Evolutionary conservation across 2,113 vertebrate genomes (phyloP).

Genomic region (Malurus melanocephalus): DNA sequence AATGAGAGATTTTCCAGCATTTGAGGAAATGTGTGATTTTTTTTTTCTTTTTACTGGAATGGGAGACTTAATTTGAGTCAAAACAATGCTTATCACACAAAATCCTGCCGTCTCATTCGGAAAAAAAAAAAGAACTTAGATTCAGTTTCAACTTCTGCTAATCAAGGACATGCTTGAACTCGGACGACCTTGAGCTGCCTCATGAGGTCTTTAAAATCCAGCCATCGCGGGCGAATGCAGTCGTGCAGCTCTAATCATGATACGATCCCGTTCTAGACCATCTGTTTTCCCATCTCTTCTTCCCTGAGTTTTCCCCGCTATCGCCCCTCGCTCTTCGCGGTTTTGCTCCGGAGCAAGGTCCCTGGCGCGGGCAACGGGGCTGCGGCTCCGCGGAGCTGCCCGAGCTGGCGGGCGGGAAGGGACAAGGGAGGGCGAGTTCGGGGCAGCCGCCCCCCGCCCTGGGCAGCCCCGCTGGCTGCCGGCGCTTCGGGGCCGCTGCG

Average conservation of each 20-base stretch:
- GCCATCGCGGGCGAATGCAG: background rate
- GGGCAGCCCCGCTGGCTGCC: background rate
- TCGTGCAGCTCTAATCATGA: background rate
- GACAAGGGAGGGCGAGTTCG: background rate
- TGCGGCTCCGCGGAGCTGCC: background rate
- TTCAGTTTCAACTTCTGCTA: slow-evolving; percentile 13
- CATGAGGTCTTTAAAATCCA: background rate
- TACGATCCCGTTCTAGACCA: background rate
- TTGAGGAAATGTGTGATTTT: background rate
- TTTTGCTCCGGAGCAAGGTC: background rate
- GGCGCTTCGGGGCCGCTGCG: background rate
- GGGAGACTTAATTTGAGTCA: background rate
- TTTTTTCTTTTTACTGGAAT: slow-evolving; percentile 24
- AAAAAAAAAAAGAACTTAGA: background rate
- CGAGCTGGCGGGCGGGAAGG: background rate
- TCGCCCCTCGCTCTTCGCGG: background rate
- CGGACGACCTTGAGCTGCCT: background rate
- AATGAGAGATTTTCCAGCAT: slow-evolving; percentile 51
- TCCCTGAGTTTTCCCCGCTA: no score
- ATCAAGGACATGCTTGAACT: background rate
- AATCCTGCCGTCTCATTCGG: background rate
- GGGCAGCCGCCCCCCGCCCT: no score
- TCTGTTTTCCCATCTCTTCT: background rate
- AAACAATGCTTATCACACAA: background rate
- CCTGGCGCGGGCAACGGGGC: background rate